Conservation (phyloP, 2,888 invertebrate species). For the Pandemis cinnamomeana region DNA sequence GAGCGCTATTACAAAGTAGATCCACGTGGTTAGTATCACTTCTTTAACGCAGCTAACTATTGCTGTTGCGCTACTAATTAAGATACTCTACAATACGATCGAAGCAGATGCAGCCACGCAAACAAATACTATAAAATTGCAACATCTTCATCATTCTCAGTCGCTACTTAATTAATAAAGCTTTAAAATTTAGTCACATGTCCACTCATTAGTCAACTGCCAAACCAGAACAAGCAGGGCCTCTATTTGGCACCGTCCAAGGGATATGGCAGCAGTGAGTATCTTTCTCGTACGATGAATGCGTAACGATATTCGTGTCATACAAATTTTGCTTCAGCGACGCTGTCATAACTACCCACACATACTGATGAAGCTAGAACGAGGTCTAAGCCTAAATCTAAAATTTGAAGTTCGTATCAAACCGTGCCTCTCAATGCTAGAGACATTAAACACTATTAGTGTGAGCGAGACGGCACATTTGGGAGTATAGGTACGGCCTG, state of each 20-base stretch:
- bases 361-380: too few species aligned
- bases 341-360: background rate
- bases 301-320: background rate
- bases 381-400: too few species aligned
- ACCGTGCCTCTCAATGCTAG: too few species aligned
- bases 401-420: too few species aligned
- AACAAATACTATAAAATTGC: background rate
- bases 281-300: background rate
- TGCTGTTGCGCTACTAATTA: too few species aligned
- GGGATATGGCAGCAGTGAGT: background rate
- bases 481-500: too few species aligned
- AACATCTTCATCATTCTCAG: background rate
- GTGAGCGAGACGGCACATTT: too few species aligned
- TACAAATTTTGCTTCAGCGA: background rate
- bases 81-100: background rate
- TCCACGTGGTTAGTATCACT: slow-evolving; percentile 16
- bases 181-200: background rate
- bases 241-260: background rate
- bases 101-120: too few species aligned
- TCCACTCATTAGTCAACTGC: background rate
- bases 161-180: background rate
- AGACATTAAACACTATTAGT: too few species aligned
- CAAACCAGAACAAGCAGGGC: background rate
- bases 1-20: background rate
- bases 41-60: background rate